Percentiles rank a stretch among this genome's conserved stretches.
phyloP scores from a whole-genome alignment of 2,113 vertebrate genomes.

The Cettia cetti region DNA sequence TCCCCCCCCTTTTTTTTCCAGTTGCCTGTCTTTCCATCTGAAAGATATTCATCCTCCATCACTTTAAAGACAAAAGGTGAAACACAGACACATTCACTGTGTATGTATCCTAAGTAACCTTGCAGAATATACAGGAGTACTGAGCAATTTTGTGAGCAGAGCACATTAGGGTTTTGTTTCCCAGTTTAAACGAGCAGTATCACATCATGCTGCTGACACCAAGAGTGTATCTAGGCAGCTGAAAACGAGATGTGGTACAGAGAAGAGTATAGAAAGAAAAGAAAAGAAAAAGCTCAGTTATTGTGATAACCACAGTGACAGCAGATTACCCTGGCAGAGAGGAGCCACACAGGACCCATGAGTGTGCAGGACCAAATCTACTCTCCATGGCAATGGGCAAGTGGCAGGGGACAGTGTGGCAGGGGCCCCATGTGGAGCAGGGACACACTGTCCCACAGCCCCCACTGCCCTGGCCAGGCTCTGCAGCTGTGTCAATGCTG shows the following conservation, averaged over 20 bases:
- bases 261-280: conserved; percentile 32
- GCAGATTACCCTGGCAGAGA: conserved; percentile 56
- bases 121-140: background rate
- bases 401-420: background rate
- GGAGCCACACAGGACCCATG: conserved; percentile 42
- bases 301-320: conserved; percentile 30
- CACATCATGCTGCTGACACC: background rate
- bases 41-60: conserved; percentile 59
- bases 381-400: conserved; percentile 72
- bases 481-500: background rate
- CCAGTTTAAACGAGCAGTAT: background rate
- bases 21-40: conserved; percentile 57
- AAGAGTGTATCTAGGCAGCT: conserved; percentile 32
- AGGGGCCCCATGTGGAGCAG: conserved; percentile 4
- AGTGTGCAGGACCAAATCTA: conserved; percentile 66
- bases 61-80: conserved; percentile 68
- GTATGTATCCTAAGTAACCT: conserved; percentile 41
- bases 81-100: background rate
- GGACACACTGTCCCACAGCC: background rate
- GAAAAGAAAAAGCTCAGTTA: background rate
- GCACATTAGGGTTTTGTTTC: background rate
- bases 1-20: background rate
- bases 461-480: conserved; percentile 34
- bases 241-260: conserved; percentile 3
- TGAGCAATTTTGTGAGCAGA: background rate